A percentile compares a stretch with the other conserved stretches of the same genome.
These are phyloP conservation scores for Gambusia affinis DNA, from an alignment of 2,113 vertebrate species.

Conservation along the genomic window DNA sequence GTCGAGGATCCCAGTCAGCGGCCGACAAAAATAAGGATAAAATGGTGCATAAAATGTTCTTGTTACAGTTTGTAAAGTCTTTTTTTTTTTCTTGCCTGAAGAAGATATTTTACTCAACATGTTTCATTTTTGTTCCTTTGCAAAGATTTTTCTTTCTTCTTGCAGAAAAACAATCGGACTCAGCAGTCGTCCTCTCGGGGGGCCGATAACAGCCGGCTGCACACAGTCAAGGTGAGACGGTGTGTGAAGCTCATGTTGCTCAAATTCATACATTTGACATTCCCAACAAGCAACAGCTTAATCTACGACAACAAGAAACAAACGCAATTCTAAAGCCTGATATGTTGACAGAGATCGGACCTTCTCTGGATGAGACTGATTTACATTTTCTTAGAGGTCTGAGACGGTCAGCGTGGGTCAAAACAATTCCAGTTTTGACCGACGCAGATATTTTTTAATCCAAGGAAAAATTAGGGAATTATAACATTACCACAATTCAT, in stretches of 20 bases:
- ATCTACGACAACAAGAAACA: background rate
- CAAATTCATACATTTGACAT: too few relatives aligned
- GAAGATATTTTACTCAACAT: background rate
- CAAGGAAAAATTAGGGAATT: background rate
- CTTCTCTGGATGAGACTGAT: background rate
- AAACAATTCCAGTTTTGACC: background rate
- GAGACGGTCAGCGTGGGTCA: too few relatives aligned
- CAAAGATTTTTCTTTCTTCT: background rate
- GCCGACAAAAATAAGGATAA: background rate
- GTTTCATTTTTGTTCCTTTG: background rate
- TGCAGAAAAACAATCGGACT: background rate
- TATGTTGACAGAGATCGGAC: background rate
- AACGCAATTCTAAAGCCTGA: background rate
- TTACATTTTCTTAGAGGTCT: background rate
- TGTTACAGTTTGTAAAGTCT: background rate
- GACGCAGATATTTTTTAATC: background rate
- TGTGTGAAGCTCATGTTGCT: background rate
- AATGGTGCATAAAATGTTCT: background rate
- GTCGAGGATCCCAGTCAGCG: constrained; percentile 10
- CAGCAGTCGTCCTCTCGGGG: background rate
- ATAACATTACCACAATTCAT: background rate
- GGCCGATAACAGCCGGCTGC: background rate
- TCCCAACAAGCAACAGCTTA: too few relatives aligned
- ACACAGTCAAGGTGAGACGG: background rate
- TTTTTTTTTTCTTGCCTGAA: background rate